These are phyloP conservation scores for Neostethus bicornis DNA, from an alignment of 2,797 vertebrate genomes.

Conservation along the genomic window DNA sequence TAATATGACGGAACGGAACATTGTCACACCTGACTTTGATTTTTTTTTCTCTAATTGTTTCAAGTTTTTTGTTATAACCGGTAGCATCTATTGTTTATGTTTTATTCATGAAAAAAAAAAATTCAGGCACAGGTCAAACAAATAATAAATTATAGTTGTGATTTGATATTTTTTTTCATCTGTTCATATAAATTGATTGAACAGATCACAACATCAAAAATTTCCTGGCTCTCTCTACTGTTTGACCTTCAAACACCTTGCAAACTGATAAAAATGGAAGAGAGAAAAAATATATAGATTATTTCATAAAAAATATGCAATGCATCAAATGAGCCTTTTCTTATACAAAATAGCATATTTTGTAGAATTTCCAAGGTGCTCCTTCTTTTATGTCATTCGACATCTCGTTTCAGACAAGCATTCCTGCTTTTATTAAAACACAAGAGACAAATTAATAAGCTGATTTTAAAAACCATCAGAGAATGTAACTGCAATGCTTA, in stretches of 20 bases:
- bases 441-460: neutral
- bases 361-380: conserved; percentile 26
- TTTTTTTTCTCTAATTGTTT: too few relatives aligned
- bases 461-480: neutral
- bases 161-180: too few relatives aligned
- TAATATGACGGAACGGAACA: too few relatives aligned
- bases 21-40: too few relatives aligned
- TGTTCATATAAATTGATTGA: neutral
- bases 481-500: conserved; percentile 1
- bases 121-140: conserved; percentile 2
- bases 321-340: conserved; percentile 41
- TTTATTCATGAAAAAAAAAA: conserved; percentile 2
- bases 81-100: neutral
- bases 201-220: conserved; percentile 14
- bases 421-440: conserved; percentile 13
- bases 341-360: conserved; percentile 26
- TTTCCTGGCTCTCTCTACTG: conserved; percentile 28
- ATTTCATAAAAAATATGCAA: conserved; percentile 51
- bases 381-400: conserved; percentile 29
- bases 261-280: conserved; percentile 47
- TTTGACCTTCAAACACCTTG: conserved; percentile 52
- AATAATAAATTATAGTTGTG: neutral
- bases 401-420: conserved; percentile 28
- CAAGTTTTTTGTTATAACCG: conserved; percentile 1
- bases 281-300: conserved; percentile 29